These are phyloP conservation scores for Ciona savignyi DNA, from an alignment of 23 tunicate genomes.

Conservation along the genomic window DNA sequence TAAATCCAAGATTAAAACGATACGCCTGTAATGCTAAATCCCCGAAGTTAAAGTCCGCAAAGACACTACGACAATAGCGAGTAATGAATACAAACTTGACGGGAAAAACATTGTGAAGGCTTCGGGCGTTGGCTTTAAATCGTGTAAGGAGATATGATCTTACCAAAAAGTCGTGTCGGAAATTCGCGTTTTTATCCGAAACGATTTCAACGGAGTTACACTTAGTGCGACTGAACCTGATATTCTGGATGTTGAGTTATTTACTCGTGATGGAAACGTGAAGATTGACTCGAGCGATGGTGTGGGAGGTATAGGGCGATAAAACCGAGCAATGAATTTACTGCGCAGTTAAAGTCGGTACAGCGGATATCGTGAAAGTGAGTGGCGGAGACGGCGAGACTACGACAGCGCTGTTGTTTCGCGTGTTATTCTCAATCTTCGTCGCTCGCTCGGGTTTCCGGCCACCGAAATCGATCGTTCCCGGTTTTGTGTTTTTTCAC, in stretches of 20 bases:
- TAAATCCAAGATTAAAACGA: neutral
- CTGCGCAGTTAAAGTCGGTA: neutral
- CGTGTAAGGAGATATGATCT: neutral
- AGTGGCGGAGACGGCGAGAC: neutral
- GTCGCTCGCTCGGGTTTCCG: neutral
- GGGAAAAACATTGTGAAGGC: no score
- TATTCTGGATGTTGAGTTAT: no score
- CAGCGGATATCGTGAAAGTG: neutral
- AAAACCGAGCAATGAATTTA: neutral
- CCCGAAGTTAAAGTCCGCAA: no score
- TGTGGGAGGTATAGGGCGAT: no score
- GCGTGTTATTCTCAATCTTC: neutral
- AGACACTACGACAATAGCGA: no score
- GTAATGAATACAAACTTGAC: no score
- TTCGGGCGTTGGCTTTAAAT: neutral
- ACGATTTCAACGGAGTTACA: no score
- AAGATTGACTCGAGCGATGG: no score
- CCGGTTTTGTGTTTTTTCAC: neutral
- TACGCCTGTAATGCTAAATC: no score
- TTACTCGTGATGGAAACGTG: no score
- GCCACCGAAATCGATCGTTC: neutral
- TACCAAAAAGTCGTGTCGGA: neutral
- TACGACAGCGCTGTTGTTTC: neutral
- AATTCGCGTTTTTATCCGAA: neutral
- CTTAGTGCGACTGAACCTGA: no score